Conservation (phyloP, 1,140 invertebrate genomes). For the Lucilia sericata region DNA sequence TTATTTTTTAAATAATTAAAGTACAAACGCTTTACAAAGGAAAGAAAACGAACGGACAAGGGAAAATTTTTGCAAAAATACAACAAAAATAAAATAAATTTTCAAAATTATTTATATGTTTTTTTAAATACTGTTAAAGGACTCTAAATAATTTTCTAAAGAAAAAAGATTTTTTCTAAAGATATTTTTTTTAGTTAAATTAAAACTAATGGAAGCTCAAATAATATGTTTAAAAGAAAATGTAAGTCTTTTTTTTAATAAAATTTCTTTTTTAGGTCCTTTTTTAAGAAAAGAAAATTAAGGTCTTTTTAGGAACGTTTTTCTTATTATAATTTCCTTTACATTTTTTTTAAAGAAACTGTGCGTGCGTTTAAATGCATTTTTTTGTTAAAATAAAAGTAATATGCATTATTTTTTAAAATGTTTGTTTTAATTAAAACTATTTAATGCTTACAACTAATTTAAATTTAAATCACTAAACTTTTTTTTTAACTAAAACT, state of each 20-base stretch:
- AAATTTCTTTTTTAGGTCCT: neutral
- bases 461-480: neutral
- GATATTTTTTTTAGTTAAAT: too few species aligned
- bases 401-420: neutral
- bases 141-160: neutral
- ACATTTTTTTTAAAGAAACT: neutral
- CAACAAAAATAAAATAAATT: too few species aligned
- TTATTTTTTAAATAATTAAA: conserved; percentile 31
- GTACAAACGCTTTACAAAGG: conserved; percentile 16
- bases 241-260: conserved; percentile 16
- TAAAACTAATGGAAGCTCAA: conserved; percentile 40
- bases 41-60: neutral
- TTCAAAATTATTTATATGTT: too few species aligned
- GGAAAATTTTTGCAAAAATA: too few species aligned
- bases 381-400: neutral
- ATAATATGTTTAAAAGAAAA: neutral
- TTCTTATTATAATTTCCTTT: neutral
- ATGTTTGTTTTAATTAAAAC: neutral
- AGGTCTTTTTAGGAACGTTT: neutral
- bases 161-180: neutral
- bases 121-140: conserved; percentile 14
- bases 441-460: neutral
- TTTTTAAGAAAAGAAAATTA: conserved; percentile 16
- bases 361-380: neutral
- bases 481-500: conserved; percentile 36